These are phyloP conservation scores for Chrysocyon brachyurus DNA, from an alignment of 2,797 vertebrate species.

Conservation along the genomic window DNA sequence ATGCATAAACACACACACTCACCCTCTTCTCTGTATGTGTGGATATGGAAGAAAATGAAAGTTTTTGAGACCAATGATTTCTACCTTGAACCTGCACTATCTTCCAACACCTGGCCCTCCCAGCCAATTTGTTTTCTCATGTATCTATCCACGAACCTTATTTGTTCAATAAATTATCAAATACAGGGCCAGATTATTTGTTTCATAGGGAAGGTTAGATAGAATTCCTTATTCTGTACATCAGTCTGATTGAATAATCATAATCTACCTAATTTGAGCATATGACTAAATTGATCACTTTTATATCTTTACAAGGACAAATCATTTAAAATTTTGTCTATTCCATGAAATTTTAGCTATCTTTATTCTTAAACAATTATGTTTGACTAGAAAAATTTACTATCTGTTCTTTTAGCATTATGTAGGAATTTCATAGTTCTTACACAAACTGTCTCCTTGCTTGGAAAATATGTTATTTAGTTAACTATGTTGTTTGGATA, in stretches of 20 bases:
- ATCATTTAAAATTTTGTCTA: not conserved
- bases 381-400: not conserved
- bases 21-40: not conserved
- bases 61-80: not conserved
- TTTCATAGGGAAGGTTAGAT: not conserved
- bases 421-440: conserved; percentile 32
- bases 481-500: not conserved
- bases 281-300: not conserved
- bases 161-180: conserved; percentile 25
- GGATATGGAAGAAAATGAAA: not conserved
- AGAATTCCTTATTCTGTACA: not conserved
- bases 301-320: not conserved
- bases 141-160: not conserved
- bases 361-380: not conserved
- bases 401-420: not conserved
- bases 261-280: not conserved
- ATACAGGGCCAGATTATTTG: not conserved
- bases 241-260: not conserved
- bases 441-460: not conserved
- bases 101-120: not conserved
- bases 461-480: not conserved
- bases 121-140: not conserved
- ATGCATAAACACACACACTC: not conserved
- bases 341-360: not conserved
- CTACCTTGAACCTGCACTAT: not conserved